Evolutionary conservation across 2,888 invertebrate species (phyloP).

Genomic region (Aphodius granarius): DNA sequence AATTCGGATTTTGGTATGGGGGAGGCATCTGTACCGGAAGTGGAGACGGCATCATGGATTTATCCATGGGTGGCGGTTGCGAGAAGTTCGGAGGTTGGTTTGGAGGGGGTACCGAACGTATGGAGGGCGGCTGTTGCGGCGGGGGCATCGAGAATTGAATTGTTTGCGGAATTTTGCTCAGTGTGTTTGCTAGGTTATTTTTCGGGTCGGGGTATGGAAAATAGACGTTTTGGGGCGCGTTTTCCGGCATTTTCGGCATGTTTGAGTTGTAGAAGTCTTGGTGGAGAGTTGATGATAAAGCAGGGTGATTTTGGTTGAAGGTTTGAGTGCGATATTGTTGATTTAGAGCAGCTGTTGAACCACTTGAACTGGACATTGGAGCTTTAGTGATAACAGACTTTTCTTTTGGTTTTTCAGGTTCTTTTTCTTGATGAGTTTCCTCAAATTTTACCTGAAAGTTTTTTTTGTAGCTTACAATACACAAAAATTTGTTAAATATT

Average conservation of each 20-base stretch:
- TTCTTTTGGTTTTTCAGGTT: slow-evolving; percentile 40
- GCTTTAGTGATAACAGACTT: slow-evolving; percentile 18
- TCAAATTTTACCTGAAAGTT: slow-evolving; percentile 52
- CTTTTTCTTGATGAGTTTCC: slow-evolving; percentile 39
- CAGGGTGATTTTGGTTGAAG: slow-evolving; percentile 31
- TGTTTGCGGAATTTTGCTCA: slow-evolving; percentile 29
- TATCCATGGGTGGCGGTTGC: neutral
- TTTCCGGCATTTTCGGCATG: slow-evolving; percentile 28
- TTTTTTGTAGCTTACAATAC: no score
- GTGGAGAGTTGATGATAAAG: slow-evolving; percentile 18
- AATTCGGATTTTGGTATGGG: slow-evolving; percentile 19
- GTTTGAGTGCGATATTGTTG: slow-evolving; percentile 31
- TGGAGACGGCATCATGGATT: slow-evolving; percentile 11
- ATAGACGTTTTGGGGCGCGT: slow-evolving; percentile 24
- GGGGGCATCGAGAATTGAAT: slow-evolving; percentile 30
- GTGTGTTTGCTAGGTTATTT: slow-evolving; percentile 22
- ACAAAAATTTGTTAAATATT: no score
- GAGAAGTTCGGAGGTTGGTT: neutral
- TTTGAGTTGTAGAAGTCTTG: slow-evolving; percentile 26
- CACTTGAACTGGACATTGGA: neutral
- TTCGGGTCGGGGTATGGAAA: slow-evolving; percentile 29
- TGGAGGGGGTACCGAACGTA: slow-evolving; percentile 11
- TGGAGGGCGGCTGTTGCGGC: slow-evolving; percentile 16
- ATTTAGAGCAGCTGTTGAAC: slow-evolving; percentile 15
- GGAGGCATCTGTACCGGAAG: slow-evolving; percentile 10